Conservation (phyloP, 2,797 vertebrate species). For the Rhinoraja longicauda region DNA sequence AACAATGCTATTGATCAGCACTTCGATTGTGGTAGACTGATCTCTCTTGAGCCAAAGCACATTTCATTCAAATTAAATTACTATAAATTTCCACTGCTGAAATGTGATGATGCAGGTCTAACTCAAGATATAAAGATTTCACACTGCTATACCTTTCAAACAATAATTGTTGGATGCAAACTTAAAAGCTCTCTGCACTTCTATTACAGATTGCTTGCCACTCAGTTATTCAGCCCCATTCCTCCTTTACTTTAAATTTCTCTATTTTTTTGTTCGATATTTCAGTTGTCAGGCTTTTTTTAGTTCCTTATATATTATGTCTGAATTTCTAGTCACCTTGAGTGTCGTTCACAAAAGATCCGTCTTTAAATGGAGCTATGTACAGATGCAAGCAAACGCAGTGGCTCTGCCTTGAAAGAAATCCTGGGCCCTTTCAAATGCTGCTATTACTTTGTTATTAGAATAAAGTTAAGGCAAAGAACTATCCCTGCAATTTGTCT, state of each 20-base stretch:
- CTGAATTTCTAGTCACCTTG: background rate
- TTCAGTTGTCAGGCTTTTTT: background rate
- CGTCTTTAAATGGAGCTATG: background rate
- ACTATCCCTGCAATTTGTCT: background rate
- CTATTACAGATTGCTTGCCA: background rate
- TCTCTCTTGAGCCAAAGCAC: background rate
- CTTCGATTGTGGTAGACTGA: background rate
- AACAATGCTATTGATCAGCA: background rate
- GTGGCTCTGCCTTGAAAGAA: background rate
- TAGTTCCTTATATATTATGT: background rate
- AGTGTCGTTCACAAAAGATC: background rate
- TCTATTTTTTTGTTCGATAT: background rate
- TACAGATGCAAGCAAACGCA: background rate
- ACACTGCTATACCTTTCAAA: no score
- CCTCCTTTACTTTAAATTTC: background rate
- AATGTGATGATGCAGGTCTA: background rate
- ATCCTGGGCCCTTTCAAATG: background rate
- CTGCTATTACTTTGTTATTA: background rate
- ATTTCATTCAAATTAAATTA: background rate
- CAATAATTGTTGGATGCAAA: background rate
- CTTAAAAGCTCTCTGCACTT: background rate
- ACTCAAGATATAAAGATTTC: background rate
- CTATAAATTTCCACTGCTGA: background rate
- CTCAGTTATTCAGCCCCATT: background rate
- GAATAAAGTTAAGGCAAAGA: background rate